Evolutionary conservation across 2,888 invertebrate genomes (phyloP), one percentile per base, ranked within the genome.

Genomic region (Rhagophthalmus giganteus): DNA sequence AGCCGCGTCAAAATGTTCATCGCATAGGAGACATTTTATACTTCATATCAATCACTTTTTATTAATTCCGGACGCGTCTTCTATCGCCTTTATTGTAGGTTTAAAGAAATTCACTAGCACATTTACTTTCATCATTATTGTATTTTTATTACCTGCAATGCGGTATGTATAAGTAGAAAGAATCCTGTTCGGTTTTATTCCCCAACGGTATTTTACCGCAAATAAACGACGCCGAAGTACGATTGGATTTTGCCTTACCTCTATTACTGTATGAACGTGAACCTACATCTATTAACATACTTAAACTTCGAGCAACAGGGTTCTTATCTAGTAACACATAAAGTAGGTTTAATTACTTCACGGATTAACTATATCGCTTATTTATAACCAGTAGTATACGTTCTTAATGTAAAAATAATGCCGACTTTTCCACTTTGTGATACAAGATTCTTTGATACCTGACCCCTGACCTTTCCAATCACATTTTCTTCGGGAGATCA

Each of bases 211-310:
- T 39, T 39, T 47, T 40, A 40, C 32, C 33, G 26, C 47, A 47
- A 27, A 39, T 47, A 47, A 47, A 47, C 27, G 39, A 40, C 32
- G 35, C 25, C 16, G 20, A 39, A 39, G 39, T 39, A 39, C 47
- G 33, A 39, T 33, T 28, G 26, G 46, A 30, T 45, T 46, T 46
- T 37, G 31, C 46, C 37, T 38, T 30, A 38, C 46, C 37, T 46
- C 37, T 37, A 37, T 46, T 45, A 45, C 38, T 27, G 26, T 27
- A 37, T 20, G 39, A 24, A 46, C 45, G 37, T 46, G 46, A 35
- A 46, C 46, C 46, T 46, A 46, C 46, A 38, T 46, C 38, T 38
- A 46, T 46, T 46, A 37, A 30, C 37, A 37, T 46, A 37, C 35
- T 37, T 37, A 46, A 37, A 37, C 46, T 25, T 15, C 45, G 34